Evolutionary conservation across 2,113 vertebrate genomes (phyloP), one percentile per base, ranked within the genome.

Genomic region (Nycticebus coucang): DNA sequence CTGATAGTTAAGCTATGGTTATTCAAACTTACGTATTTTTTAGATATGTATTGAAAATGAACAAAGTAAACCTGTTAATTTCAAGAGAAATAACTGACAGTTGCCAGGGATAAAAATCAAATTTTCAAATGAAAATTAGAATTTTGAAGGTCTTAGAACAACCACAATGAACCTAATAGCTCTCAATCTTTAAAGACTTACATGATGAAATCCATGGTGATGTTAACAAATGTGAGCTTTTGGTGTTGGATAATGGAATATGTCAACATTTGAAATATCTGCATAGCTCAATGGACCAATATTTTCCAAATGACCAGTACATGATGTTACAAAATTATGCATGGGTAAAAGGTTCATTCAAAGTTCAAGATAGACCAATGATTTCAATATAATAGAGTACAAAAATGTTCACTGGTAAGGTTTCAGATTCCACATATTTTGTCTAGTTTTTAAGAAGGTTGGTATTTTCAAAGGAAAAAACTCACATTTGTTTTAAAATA

Each of bases 121-220:
- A 11, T 68, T 91, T 93, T 77, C 45, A 68, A 59, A 89, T 71
- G 28, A 92, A 96, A 93, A 89, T 80, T 35, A 85, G 53, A 89
- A 75, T 77, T 69, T 41, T 72, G 26, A 50, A 74, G 91, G n/a
- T 71, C 22, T 85, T 60, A 0, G 21, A 68, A 66, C 45, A 37
- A 33, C 35, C 53, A 19, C 64, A 85, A 75, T 60, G 33, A 92
- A 35, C 33, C 79, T 21, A 92, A 45, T 35, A 41, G 57, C 19
- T 68, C 50, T 95, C 64, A 85, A 41, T 85, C 74, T 68, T 94
- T 92, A 89, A 85, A 85, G 80, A 45, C 7, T 71, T 79, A 89
- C 74, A 89, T 68, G 35, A 81, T 68, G 66, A 77, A 33, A 68
- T 80, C 62, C 78, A n/a, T 85, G 17, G 26, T 93, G 60, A 87